These are phyloP conservation scores for Campylomormyrus tamandua DNA, from an alignment of 2,113 vertebrate species.

Conservation along the genomic window DNA sequence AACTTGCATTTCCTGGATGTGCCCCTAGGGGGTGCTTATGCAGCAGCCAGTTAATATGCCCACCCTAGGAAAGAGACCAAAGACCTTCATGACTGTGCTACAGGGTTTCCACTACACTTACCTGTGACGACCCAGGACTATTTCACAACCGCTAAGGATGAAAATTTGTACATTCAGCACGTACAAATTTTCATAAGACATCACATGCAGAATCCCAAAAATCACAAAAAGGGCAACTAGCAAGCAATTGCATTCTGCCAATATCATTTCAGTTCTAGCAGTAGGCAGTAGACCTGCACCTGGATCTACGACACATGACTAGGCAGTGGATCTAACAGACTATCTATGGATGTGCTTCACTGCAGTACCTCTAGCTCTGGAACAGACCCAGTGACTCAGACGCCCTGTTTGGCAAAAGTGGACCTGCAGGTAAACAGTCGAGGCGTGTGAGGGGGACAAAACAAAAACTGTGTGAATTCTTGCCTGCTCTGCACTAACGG, in stretches of 20 bases:
- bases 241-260: not conserved
- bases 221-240: not conserved
- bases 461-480: too few relatives aligned
- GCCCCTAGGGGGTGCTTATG: not conserved
- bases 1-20: not conserved
- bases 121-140: not conserved
- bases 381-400: slow-evolving; percentile 65
- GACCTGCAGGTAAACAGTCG: slow-evolving; percentile 52
- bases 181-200: not conserved
- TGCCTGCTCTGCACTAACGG: not conserved
- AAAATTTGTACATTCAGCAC: not conserved
- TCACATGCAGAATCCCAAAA: not conserved
- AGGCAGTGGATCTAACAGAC: slow-evolving; percentile 11
- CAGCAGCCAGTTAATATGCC: not conserved
- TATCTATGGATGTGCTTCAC: slow-evolving; percentile 48
- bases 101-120: not conserved
- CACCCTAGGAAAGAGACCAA: not conserved
- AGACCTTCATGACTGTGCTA: not conserved
- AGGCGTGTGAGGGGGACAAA: not conserved
- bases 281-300: not conserved
- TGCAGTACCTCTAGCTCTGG: slow-evolving; percentile 56
- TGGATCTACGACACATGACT: slow-evolving; percentile 1
- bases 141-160: not conserved
- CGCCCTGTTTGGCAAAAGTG: slow-evolving; percentile 56
- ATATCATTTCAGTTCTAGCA: not conserved